Evolutionary conservation across 1,140 invertebrate species (phyloP).

Genomic region (Odontomachus brunneus): DNA sequence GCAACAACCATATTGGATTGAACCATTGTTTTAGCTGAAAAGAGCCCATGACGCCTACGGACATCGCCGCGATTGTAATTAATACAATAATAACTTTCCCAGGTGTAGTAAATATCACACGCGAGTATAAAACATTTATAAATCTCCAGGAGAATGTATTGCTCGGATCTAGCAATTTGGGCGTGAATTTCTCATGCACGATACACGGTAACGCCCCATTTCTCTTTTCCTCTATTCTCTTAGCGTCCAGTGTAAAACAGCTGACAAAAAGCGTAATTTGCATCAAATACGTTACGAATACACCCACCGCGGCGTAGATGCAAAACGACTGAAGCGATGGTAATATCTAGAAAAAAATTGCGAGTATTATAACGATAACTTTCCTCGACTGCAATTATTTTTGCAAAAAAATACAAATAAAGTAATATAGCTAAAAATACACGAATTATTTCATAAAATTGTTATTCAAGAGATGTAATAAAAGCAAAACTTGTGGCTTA

Average conservation of each 20-base stretch:
- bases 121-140: conserved; percentile 87
- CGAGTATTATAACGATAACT: not conserved
- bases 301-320: conserved; percentile 90
- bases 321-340: conserved; percentile 92
- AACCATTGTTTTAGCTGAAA: conserved; percentile 90
- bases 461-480: too few relatives aligned
- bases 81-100: conserved; percentile 87
- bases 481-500: too few relatives aligned
- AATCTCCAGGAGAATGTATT: conserved; percentile 84
- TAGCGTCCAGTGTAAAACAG: conserved; percentile 90
- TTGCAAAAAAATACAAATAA: not conserved
- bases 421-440: conserved; percentile 3
- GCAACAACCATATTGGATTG: conserved; percentile 92
- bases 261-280: conserved; percentile 93
- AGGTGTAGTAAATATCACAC: conserved; percentile 87
- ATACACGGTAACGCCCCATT: conserved; percentile 90
- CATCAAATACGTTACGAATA: conserved; percentile 90
- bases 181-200: conserved; percentile 86
- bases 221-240: conserved; percentile 87
- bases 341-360: conserved; percentile 86
- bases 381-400: not conserved
- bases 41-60: conserved; percentile 87
- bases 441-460: not conserved
- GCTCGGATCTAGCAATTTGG: conserved; percentile 79
- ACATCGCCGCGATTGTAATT: conserved; percentile 86